Percentiles rank a stretch among this genome's conserved stretches.
phyloP scores from a whole-genome alignment of 2,113 vertebrate species.

The Fulica atra region DNA sequence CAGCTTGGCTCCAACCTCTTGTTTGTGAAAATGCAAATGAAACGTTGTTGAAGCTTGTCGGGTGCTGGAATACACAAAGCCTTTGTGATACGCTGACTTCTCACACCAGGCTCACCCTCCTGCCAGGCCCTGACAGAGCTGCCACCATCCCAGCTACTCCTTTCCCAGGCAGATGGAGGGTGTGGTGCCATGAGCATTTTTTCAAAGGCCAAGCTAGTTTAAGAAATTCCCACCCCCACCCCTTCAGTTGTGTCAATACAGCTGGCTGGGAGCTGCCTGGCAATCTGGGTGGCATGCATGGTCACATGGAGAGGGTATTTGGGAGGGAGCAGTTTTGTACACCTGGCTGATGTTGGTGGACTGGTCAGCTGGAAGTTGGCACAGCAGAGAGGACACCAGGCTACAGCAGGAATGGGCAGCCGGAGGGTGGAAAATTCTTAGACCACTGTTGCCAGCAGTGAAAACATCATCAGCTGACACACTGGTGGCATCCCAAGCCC shows the following conservation, averaged over 20 bases:
- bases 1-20: background rate
- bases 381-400: background rate
- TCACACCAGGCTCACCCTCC: conserved; percentile 38
- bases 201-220: conserved; percentile 44
- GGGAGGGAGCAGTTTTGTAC: background rate
- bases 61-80: background rate
- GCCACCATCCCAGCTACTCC: conserved; percentile 23
- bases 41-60: background rate
- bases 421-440: background rate
- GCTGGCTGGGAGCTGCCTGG: background rate
- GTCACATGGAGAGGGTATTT: background rate
- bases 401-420: background rate
- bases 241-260: conserved; percentile 22
- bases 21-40: conserved; percentile 51
- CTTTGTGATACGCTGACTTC: conserved; percentile 29
- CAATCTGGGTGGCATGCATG: background rate
- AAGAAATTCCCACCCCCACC: conserved; percentile 13
- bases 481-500: background rate
- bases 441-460: background rate
- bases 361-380: background rate
- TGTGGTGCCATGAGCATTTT: conserved; percentile 38
- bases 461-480: background rate
- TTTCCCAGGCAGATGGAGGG: conserved; percentile 60
- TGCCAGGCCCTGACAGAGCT: background rate
- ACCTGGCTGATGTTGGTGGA: background rate